Conservation (phyloP, 2,797 vertebrate genomes). For the Diplodus sargus region DNA sequence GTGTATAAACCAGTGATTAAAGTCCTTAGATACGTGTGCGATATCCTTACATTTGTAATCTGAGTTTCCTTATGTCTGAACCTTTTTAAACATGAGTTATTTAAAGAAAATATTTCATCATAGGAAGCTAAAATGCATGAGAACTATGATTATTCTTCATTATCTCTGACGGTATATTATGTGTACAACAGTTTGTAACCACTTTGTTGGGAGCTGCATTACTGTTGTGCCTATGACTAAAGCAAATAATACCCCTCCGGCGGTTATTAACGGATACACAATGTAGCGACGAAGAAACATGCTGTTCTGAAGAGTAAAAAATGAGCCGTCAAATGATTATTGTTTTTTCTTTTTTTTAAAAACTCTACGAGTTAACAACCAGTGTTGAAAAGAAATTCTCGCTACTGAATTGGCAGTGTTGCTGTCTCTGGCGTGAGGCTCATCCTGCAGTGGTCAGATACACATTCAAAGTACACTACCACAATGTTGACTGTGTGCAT, state of each 20-base stretch:
- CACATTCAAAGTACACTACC: conserved; percentile 35
- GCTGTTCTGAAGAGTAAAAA: conserved; percentile 28
- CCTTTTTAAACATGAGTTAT: not conserved
- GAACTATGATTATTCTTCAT: conserved; percentile 39
- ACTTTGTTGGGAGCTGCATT: not conserved
- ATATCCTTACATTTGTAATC: not conserved
- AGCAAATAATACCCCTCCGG: conserved; percentile 33
- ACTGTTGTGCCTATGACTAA: conserved; percentile 34
- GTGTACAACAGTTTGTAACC: not conserved
- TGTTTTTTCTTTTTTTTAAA: not conserved
- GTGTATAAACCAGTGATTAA: no score
- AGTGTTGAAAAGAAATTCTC: conserved; percentile 12
- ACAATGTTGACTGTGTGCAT: conserved; percentile 51
- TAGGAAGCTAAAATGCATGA: conserved; percentile 19
- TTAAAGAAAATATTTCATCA: conserved; percentile 3
- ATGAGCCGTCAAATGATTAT: not conserved
- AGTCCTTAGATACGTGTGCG: not conserved
- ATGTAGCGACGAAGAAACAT: conserved; percentile 8
- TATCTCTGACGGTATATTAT: conserved; percentile 21
- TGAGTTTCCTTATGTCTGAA: conserved; percentile 2
- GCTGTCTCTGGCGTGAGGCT: conserved; percentile 13
- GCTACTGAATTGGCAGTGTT: conserved; percentile 15
- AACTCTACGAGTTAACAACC: conserved; percentile 12
- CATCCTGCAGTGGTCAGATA: conserved; percentile 31
- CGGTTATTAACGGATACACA: conserved; percentile 28